Base-by-base conservation (phyloP, 1,140 invertebrate genomes). In the Mizuhopecten yessoensis region DNA sequence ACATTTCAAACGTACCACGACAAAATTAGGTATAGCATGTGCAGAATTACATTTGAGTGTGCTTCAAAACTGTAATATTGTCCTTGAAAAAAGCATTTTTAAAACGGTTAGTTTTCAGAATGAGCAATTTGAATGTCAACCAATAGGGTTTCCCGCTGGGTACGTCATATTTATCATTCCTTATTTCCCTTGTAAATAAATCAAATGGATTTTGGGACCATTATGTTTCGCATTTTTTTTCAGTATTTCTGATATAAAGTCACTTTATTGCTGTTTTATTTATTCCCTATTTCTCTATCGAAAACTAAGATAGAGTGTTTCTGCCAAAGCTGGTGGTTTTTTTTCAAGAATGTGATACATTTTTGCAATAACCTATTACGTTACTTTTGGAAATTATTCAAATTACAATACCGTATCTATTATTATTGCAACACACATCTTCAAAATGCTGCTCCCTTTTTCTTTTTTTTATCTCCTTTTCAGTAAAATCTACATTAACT, bases 121-220 rank as follows among this genome's bases (percentile, higher is more conserved):
- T 11, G 23, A 75, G n/a, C 57, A n/a, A 75, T 75, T 75, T 75
- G 57, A 75, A 75, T 75, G 57, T 75, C 23, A 75, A 75, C 57
- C 57, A 75, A 75, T 75, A 75, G 57, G 23, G 57, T 75, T 75
- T n/a, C 57, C 57, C 0, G 17, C 23, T n/a, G 57, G 29, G 57
- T 5, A 20, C 20, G 2, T 57, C 23, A 57, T 57, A 75, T 75
- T 75, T n/a, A 75, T 75, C 57, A 75, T 75, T 29, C 23, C 0
- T 29, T 75, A 75, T 75, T 75, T 75, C 57, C 57, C 57, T 29
- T 29, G 57, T 75, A 75, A n/a, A 75, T 75, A 75, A 75, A 75
- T 75, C 57, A 75, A 0, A 75, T 29, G 57, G 57, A 75, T 29
- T 75, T 75, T n/a, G 17, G 57, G 57, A 75, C 23, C n/a, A 11